Base-by-base conservation (phyloP, 2,797 vertebrate species). In the Serranus cabrilla region DNA sequence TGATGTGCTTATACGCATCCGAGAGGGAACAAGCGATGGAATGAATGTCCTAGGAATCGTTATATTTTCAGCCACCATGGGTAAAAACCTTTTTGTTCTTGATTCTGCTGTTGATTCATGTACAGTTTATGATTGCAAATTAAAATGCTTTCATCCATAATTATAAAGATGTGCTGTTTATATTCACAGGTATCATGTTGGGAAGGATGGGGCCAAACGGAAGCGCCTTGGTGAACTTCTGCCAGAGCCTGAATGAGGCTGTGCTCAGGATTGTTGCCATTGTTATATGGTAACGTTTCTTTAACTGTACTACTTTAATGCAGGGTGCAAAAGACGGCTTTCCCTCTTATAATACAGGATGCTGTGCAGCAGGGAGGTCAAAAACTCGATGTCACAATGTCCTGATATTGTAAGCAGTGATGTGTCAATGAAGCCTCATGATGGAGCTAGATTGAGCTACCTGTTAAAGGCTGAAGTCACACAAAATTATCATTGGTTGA, bases 1-100 rank as follows among this genome's bases (percentile, higher is more conserved):
- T 0, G 97, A 99, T 68, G 94, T 99, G 52, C 83, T 97, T 79
- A 96, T 98, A 86, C 95, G 94, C 51, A 97, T 96, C 1, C 94
- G 96, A 46, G 97, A 98, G 1, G 97, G 96, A 67, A 96, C 96
- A 14, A 99, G 97, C 0, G 97, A 98, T 0, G 98, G 98, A 82
- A 99, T 98, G 97, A 99, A 99, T 0, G 98, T 99, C 14, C 94
- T 99, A 2, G 98, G 98, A 45, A 98, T 99, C 11, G 98, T 99
- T 80, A 98, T 99, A 82, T 99, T 99, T 88, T 99, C 98, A 2
- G 96, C 97, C 82, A 99, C 97, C 0, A 99, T 99, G 98, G 98
- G 98, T 98, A 95, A 85, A 78, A 63, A n/a, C 14, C 12, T 21
- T 25, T 2, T 11, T 18, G 4, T 10, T n/a, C 7, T 25, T 5